These are phyloP conservation scores for Marcusenius ussheri DNA, from an alignment of 2,113 vertebrate genomes.

Conservation along the genomic window DNA sequence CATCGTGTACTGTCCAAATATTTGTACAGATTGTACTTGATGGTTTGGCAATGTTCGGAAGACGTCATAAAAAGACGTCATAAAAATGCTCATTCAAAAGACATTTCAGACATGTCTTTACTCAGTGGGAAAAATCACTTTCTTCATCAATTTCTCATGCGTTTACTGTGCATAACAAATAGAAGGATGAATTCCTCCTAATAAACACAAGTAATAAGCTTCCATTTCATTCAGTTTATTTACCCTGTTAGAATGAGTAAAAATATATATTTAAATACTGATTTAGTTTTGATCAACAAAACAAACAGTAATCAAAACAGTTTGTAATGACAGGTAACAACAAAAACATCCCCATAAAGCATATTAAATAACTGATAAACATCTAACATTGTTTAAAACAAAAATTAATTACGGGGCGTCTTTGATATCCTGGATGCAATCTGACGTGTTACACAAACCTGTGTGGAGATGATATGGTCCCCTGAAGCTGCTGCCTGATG, in stretches of 20 bases:
- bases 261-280: neutral
- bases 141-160: neutral
- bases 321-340: slow-evolving; percentile 19
- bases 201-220: neutral
- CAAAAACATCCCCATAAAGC: neutral
- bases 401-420: neutral
- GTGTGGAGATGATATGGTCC: neutral
- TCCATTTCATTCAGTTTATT: neutral
- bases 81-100: neutral
- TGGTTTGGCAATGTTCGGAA: neutral
- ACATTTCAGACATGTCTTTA: neutral
- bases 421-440: neutral
- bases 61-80: neutral
- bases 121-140: neutral
- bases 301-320: neutral
- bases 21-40: neutral
- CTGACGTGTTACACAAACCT: neutral
- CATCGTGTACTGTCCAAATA: neutral
- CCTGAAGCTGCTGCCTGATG: neutral
- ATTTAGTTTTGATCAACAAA: neutral
- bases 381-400: neutral
- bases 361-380: neutral
- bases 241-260: neutral
- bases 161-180: neutral
- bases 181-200: neutral